phyloP scores from a whole-genome alignment of 1,140 invertebrate species.

The Drosophila tsacasi region DNA sequence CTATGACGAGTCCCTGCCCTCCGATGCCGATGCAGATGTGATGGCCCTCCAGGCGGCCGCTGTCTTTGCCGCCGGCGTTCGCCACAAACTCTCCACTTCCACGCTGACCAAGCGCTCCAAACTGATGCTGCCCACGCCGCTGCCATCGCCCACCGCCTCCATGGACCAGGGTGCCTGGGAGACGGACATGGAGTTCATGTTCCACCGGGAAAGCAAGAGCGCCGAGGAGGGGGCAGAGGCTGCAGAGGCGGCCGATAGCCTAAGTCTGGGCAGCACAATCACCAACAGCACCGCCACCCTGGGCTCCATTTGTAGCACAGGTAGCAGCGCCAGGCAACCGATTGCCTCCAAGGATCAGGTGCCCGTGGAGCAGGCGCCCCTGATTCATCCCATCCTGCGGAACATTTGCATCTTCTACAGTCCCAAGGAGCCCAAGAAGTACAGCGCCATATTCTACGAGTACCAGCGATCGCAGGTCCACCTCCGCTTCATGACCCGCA shows the following conservation, averaged over 20 bases:
- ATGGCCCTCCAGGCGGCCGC: slow-evolving; percentile 58
- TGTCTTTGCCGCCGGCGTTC: slow-evolving; percentile 63
- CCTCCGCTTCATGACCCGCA: slow-evolving; percentile 66
- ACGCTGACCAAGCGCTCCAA: slow-evolving; percentile 57
- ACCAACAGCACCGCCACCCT: slow-evolving; percentile 77
- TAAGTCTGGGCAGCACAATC: slow-evolving; percentile 74
- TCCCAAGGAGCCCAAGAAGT: slow-evolving; percentile 64
- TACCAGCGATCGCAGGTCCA: slow-evolving; percentile 68
- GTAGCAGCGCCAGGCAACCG: slow-evolving; percentile 26
- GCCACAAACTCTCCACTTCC: slow-evolving; percentile 49
- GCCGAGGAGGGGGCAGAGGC: not conserved
- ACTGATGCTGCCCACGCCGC: slow-evolving; percentile 48
- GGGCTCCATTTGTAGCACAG: slow-evolving; percentile 63
- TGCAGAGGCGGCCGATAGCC: slow-evolving; percentile 29
- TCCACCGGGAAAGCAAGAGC: slow-evolving; percentile 44
- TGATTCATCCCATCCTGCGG: slow-evolving; percentile 66
- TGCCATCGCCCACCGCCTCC: slow-evolving; percentile 71
- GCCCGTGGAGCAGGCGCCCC: not conserved
- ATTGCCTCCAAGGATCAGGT: not conserved
- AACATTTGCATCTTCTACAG: slow-evolving; percentile 80
- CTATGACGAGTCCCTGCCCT: slow-evolving; percentile 42
- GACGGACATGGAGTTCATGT: slow-evolving; percentile 82
- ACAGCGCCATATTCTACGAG: slow-evolving; percentile 77
- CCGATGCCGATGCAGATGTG: slow-evolving; percentile 42
- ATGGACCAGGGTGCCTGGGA: slow-evolving; percentile 83